A percentile compares a stretch with the other conserved stretches of the same genome.
Conservation (phyloP, 2,888 invertebrate genomes). For the Torymus auratus region DNA sequence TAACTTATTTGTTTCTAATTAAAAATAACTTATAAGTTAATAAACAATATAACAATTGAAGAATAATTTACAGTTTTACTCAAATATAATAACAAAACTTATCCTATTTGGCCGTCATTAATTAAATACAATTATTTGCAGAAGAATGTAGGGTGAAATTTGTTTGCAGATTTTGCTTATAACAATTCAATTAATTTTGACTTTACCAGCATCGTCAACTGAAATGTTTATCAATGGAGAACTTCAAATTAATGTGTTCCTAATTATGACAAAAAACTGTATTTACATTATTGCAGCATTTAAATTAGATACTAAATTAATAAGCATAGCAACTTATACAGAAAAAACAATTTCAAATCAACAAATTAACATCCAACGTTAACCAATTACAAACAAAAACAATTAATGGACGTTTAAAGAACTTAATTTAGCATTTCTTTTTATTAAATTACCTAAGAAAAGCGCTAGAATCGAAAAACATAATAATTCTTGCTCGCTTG, state of each 20-base stretch:
- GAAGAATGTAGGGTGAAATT: too few species aligned
- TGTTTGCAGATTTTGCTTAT: too few species aligned
- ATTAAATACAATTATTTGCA: too few species aligned
- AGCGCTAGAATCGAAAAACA: constrained; percentile 53
- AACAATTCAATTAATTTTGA: too few species aligned
- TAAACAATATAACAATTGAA: constrained; percentile 24
- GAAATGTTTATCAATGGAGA: too few species aligned
- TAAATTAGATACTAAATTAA: background rate
- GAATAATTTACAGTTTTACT: constrained; percentile 8
- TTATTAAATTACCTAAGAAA: constrained; percentile 53
- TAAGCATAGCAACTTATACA: background rate
- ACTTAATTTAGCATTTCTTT: background rate
- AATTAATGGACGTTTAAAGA: constrained; percentile 10
- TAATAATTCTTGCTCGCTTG: constrained; percentile 24
- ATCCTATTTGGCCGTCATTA: too few species aligned
- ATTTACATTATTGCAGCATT: too few species aligned
- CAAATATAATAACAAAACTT: too few species aligned
- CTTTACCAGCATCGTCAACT: too few species aligned
- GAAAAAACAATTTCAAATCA: constrained; percentile 16
- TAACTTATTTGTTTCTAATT: constrained; percentile 14
- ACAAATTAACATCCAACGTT: constrained; percentile 16
- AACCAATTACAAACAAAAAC: constrained; percentile 4
- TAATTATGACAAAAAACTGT: too few species aligned
- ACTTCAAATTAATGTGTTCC: too few species aligned
- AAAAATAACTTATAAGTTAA: constrained; percentile 12